These are phyloP conservation scores for Lottia scabra DNA, from an alignment of 2,888 invertebrate species.

Conservation along the genomic window DNA sequence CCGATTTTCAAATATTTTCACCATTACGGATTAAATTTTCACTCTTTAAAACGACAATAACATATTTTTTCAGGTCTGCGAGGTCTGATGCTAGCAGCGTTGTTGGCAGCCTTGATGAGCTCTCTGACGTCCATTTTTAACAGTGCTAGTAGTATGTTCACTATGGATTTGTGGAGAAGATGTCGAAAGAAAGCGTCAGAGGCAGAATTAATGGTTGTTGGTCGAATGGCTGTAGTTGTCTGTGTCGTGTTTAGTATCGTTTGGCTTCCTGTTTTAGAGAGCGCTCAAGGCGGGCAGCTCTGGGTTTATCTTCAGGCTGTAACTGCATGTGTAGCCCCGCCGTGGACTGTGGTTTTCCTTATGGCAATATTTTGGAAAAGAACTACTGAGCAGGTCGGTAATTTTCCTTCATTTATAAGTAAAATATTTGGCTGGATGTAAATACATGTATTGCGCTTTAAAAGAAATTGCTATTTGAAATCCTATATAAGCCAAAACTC, in stretches of 20 bases:
- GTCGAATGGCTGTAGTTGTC: constrained; percentile 63
- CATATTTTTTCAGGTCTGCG: constrained; percentile 49
- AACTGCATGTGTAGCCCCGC: constrained; percentile 71
- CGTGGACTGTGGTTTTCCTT: constrained; percentile 72
- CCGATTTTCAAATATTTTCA: too few relatives aligned
- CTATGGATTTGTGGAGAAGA: constrained; percentile 71
- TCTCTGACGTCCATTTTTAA: constrained; percentile 73
- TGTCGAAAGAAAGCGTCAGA: constrained; percentile 52
- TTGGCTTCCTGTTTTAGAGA: constrained; percentile 72
- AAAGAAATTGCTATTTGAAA: too few relatives aligned
- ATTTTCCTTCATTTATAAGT: background rate
- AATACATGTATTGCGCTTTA: too few relatives aligned
- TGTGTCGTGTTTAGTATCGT: constrained; percentile 61
- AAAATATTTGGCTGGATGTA: too few relatives aligned
- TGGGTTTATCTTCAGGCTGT: constrained; percentile 73
- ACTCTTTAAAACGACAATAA: too few relatives aligned
- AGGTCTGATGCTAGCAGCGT: constrained; percentile 71
- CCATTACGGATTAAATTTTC: too few relatives aligned
- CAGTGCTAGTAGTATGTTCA: constrained; percentile 70
- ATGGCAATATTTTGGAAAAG: constrained; percentile 71
- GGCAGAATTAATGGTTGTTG: constrained; percentile 64
- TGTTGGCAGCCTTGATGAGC: constrained; percentile 73
- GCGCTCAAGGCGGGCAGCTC: constrained; percentile 69
- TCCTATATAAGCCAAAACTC: too few relatives aligned
- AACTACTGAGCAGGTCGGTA: constrained; percentile 71